Percentiles rank a stretch among this genome's conserved stretches.
These are phyloP conservation scores for Lycocerus yunnanus DNA, from an alignment of 2,888 invertebrate species.

Conservation along the genomic window DNA sequence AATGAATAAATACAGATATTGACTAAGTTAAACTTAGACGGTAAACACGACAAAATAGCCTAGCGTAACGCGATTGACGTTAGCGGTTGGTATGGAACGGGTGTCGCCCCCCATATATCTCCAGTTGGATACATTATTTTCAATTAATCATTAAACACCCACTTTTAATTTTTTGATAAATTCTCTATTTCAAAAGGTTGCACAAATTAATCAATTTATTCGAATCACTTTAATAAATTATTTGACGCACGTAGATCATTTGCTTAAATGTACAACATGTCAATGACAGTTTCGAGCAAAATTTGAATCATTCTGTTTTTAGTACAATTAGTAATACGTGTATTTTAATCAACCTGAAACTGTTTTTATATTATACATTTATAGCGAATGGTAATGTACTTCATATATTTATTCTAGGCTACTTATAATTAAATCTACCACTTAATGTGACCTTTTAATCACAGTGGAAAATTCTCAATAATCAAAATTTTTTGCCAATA, in stretches of 20 bases:
- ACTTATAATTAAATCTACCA: too few species aligned
- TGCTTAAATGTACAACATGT: neutral
- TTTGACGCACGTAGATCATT: neutral
- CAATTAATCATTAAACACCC: constrained; percentile 16
- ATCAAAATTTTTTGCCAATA: neutral
- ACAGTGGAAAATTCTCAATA: neutral
- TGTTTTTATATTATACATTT: neutral
- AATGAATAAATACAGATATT: constrained; percentile 29
- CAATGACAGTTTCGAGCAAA: neutral
- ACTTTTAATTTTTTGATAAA: neutral
- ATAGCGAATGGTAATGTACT: neutral
- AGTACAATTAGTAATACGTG: neutral
- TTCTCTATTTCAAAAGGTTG: neutral
- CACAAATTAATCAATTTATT: neutral
- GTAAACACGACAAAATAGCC: constrained; percentile 36
- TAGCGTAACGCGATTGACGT: constrained; percentile 36
- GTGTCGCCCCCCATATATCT: constrained; percentile 20
- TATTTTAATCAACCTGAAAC: neutral
- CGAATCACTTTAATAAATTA: neutral
- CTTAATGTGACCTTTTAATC: neutral
- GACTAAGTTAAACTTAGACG: constrained; percentile 36
- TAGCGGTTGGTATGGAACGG: constrained; percentile 25
- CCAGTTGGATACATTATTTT: constrained; percentile 11
- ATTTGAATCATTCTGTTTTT: neutral
- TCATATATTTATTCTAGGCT: neutral